Evolutionary conservation across 30 jellyfish, hydroid and myxozoan species (phyloP), one percentile per base, ranked within the genome.

Genomic region (Haliclystus octoradiatus): DNA sequence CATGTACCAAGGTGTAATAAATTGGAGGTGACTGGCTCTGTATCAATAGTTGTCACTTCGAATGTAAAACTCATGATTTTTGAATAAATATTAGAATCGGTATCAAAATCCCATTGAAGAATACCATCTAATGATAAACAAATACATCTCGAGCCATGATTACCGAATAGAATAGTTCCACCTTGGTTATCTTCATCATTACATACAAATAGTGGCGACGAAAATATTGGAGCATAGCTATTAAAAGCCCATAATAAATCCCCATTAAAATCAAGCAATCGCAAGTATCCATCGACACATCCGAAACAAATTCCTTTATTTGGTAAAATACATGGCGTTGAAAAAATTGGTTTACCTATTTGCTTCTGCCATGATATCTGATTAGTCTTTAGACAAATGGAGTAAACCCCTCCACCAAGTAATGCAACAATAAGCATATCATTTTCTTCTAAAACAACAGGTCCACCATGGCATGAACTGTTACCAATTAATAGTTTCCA

Each of bases 401-500:
- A 71, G 26, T 64, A 31, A 2, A 69, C 25, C 24, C 19, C 49
- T 3, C 96, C 92, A 2, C 84, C 83, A 1, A 85, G 64, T 27
- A 86, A 66, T 3, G 84, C 84, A 40, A 79, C 64, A 67, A 33
- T 74, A 25, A 79, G 49, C 24, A 26, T 25, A 19, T 53, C 35
- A 9, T 46, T 32, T 31, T 74, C 92, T 1, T 14, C 74, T 1
- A 69, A 51, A 25, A 85, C 26, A 33, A 70, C 66, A 4, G 96
- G 96, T 27, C 92, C 51, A 60, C 86, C 31, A 69, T 73, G 79
- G 52, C 92, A 65, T 15, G 94, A 79, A 26, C 96, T 82, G 32
- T 75, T 81, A 69, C 74, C 84, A 62, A 77, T 40, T 13, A 62
- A 25, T 5, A 28, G 63, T 52, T 82, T 57, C 85, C 84, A 78